phyloP scores from a whole-genome alignment of 2,888 invertebrate genomes.

The Noctua fimbriata region DNA sequence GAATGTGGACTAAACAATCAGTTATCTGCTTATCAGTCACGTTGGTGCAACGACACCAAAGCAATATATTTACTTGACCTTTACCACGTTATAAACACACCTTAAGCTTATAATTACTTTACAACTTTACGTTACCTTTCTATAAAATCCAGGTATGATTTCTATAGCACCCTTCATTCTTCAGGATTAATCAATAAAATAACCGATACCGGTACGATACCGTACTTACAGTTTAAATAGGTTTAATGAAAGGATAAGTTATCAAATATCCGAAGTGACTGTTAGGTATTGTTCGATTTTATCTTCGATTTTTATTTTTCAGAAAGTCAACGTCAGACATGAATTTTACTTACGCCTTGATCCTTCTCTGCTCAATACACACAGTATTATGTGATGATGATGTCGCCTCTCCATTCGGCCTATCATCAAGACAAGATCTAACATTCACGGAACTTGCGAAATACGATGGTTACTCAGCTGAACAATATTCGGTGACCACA shows the following conservation, averaged over 20 bases:
- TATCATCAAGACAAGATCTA: slow-evolving; percentile 58
- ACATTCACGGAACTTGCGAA: slow-evolving; percentile 65
- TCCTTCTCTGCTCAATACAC: slow-evolving; percentile 34
- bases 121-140: neutral
- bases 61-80: neutral
- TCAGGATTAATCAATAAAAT: neutral
- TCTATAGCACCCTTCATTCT: neutral
- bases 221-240: neutral
- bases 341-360: slow-evolving; percentile 12
- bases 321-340: slow-evolving; percentile 26
- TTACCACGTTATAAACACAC: neutral
- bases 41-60: neutral
- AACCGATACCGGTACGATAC: neutral
- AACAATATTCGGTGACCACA: slow-evolving; percentile 67
- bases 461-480: slow-evolving; percentile 66
- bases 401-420: slow-evolving; percentile 10
- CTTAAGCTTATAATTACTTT: neutral
- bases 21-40: neutral
- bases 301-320: slow-evolving; percentile 1
- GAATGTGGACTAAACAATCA: neutral
- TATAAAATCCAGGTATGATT: neutral
- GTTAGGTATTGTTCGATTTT: neutral
- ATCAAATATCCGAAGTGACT: neutral
- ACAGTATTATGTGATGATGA: slow-evolving; percentile 14
- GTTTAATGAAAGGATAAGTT: neutral